These are phyloP conservation scores for Campaea margaritaria DNA, from an alignment of 2,888 invertebrate genomes.

Conservation along the genomic window DNA sequence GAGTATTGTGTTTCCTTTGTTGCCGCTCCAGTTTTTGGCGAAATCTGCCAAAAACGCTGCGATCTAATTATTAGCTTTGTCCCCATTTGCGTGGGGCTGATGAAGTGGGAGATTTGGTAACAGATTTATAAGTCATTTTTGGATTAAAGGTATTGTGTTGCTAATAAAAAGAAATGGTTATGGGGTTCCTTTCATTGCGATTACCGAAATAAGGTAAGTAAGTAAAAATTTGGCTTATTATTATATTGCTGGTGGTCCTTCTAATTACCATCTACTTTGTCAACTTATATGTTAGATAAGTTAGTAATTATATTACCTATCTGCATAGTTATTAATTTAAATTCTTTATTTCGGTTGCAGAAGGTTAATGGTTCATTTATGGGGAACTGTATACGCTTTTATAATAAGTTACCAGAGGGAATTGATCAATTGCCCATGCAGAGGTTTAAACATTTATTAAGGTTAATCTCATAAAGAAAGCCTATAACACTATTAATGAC, in stretches of 20 bases:
- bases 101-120: constrained; percentile 60
- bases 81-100: constrained; percentile 52
- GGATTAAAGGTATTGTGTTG: constrained; percentile 58
- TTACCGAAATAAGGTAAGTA: constrained; percentile 12
- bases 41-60: constrained; percentile 74
- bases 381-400: too few species aligned
- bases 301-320: too few species aligned
- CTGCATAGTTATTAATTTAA: too few species aligned
- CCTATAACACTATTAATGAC: too few species aligned
- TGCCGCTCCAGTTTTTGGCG: constrained; percentile 65
- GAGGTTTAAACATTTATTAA: too few species aligned
- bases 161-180: constrained; percentile 46
- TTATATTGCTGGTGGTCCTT: neutral
- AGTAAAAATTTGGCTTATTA: constrained; percentile 8
- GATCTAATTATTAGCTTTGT: constrained; percentile 81
- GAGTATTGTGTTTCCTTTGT: constrained; percentile 74
- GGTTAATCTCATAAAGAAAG: too few species aligned
- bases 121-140: constrained; percentile 64
- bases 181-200: constrained; percentile 25
- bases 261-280: too few species aligned
- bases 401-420: too few species aligned
- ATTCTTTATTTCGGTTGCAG: too few species aligned
- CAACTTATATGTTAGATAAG: too few species aligned
- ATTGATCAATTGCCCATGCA: too few species aligned
- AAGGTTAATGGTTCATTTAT: too few species aligned